Percentiles rank a stretch among this genome's conserved stretches.
These are phyloP conservation scores for Drosophila prolongata DNA, from an alignment of 2,888 invertebrate species.

Conservation along the genomic window DNA sequence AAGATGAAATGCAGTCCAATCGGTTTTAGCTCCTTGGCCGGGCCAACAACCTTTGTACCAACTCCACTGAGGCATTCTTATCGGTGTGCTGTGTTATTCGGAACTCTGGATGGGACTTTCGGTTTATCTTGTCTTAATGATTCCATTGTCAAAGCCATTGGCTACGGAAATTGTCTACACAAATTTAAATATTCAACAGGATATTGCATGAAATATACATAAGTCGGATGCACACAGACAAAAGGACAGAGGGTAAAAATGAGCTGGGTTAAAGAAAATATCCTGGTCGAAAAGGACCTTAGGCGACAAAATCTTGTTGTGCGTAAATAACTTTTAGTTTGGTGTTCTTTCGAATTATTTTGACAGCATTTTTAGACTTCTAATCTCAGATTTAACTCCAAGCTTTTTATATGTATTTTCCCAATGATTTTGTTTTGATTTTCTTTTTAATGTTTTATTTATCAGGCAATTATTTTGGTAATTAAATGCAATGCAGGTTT, in stretches of 20 bases:
- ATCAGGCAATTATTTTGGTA: background rate
- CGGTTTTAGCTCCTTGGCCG: constrained; percentile 14
- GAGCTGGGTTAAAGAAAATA: constrained; percentile 40
- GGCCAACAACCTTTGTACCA: constrained; percentile 12
- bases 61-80: constrained; percentile 63
- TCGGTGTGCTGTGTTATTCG: constrained; percentile 28
- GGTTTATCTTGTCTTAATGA: constrained; percentile 74
- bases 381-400: constrained; percentile 15
- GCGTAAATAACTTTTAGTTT: constrained; percentile 60
- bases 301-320: constrained; percentile 66
- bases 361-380: constrained; percentile 30
- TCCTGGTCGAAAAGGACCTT: constrained; percentile 51
- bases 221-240: constrained; percentile 38
- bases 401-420: background rate
- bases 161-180: constrained; percentile 76
- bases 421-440: background rate
- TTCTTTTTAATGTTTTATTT: constrained; percentile 1
- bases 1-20: constrained; percentile 60
- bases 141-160: constrained; percentile 75
- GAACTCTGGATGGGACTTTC: constrained; percentile 20
- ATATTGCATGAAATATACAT: constrained; percentile 74
- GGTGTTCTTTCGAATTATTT: constrained; percentile 42
- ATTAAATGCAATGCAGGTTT: background rate
- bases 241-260: constrained; percentile 6
- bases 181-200: constrained; percentile 79